These are phyloP conservation scores for Dermolepida albohirtum DNA, from an alignment of 2,888 invertebrate species.

Conservation along the genomic window DNA sequence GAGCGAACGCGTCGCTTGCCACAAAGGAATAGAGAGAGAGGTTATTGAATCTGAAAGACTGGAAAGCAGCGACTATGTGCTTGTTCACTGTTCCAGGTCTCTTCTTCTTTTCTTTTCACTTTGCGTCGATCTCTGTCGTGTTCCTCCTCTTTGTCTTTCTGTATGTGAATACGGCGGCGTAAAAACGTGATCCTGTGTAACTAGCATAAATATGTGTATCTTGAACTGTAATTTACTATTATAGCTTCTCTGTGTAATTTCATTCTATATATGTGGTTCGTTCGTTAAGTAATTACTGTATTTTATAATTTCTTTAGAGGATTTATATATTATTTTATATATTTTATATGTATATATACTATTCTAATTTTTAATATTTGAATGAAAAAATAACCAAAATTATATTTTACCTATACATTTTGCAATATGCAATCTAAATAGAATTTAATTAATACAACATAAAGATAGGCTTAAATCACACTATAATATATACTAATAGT, in stretches of 20 bases:
- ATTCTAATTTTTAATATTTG: too few species aligned
- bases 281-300: background rate
- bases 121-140: background rate
- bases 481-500: too few species aligned
- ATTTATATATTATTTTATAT: too few species aligned
- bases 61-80: background rate
- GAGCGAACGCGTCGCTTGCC: too few species aligned
- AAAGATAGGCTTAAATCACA: too few species aligned
- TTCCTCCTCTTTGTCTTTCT: constrained; percentile 1
- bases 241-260: constrained; percentile 52
- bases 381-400: too few species aligned
- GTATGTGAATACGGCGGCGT: constrained; percentile 42
- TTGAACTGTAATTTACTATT: constrained; percentile 55
- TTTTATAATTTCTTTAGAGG: too few species aligned
- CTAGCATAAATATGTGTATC: constrained; percentile 48
- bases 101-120: constrained; percentile 10
- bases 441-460: too few species aligned
- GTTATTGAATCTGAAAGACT: constrained; percentile 5
- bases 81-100: constrained; percentile 2
- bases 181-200: constrained; percentile 48
- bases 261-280: constrained; percentile 36
- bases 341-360: too few species aligned
- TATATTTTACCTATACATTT: too few species aligned
- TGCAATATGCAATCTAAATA: too few species aligned
- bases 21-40: background rate